Evolutionary conservation across 2,113 vertebrate genomes (phyloP), one percentile per base, ranked within the genome.

Genomic region (Burhinus bistriatus): DNA sequence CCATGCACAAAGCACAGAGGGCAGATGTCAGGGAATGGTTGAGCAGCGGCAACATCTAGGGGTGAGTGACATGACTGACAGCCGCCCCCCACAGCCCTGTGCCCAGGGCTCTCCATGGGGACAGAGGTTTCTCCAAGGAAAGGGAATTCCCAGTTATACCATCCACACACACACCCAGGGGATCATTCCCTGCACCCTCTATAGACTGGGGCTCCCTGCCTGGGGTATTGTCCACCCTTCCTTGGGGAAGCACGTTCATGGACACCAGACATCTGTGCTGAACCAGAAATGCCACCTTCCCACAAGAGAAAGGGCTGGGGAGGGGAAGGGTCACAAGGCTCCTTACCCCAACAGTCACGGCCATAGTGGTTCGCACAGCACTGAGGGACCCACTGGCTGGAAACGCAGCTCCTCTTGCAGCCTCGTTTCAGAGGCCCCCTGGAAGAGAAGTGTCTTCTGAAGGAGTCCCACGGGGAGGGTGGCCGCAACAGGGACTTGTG

Each of bases 331-430:
- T 9, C 0, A 1, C 0, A 10, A 0, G 6, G 25, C 51, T 18
- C 13, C 97, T 98, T 87, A 99, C 99, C 99, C 94, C 95, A 97
- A 62, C 99, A 99, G 93, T 99, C 97, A 40, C 83, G 97, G 89
- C 99, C 98, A 5, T 99, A 99, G 97, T 99, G 99, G 91, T 99
- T 99, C 15, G 98, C 97, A 91, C 99, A 99, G 97, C 99, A 99
- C 71, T 98, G 98, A 0, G 97, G 97, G 59, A 92, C 49, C 99
- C 99, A 99, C 14, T 71, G 58, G 11, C 87, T 52, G 29, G 72
- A 97, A 44, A 95, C 27, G 15, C 99, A 99, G 49, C 91, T 94
- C 83, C 97, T 98, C 89, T 30, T 98, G 91, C 99, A 99, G 85
- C 98, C 98, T 11, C 62, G 80, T 34, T 36, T 93, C 45, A 91